A percentile compares a stretch with the other conserved stretches of the same genome.
phyloP scores from a whole-genome alignment of 2,113 vertebrate species.

The Todiramphus saurophagus region DNA sequence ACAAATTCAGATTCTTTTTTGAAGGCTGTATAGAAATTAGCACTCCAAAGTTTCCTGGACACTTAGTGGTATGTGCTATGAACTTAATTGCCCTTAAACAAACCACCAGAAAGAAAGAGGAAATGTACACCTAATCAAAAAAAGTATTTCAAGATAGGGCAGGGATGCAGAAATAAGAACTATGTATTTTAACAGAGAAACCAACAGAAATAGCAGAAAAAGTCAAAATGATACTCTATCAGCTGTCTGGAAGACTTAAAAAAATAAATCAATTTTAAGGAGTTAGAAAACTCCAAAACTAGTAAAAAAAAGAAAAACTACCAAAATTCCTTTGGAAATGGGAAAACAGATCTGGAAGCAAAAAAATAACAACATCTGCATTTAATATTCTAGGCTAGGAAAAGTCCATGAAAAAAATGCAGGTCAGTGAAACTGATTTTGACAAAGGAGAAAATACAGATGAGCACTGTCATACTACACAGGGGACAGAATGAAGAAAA shows the following conservation, averaged over 20 bases:
- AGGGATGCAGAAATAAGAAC: not conserved
- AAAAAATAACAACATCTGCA: slow-evolving; percentile 22
- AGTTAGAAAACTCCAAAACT: not conserved
- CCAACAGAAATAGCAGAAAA: not conserved
- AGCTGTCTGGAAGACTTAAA: not conserved
- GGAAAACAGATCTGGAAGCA: not conserved
- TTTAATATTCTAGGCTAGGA: slow-evolving; percentile 23
- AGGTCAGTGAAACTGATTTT: not conserved
- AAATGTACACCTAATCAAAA: not conserved
- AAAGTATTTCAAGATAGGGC: not conserved
- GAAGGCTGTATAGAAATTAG: not conserved
- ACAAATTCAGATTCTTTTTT: not conserved
- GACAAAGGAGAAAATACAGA: not conserved
- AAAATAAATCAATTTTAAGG: not conserved
- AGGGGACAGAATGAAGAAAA: not conserved
- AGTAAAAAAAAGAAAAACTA: not conserved
- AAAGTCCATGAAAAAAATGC: not conserved
- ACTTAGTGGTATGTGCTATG: not conserved
- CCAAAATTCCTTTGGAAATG: not conserved
- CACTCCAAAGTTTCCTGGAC: not conserved
- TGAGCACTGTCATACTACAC: not conserved
- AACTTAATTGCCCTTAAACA: not conserved
- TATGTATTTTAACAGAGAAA: not conserved
- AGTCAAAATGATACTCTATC: not conserved
- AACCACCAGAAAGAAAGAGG: not conserved